Conservation (phyloP, 2,888 invertebrate genomes). For the Mellilla xanthometata region DNA sequence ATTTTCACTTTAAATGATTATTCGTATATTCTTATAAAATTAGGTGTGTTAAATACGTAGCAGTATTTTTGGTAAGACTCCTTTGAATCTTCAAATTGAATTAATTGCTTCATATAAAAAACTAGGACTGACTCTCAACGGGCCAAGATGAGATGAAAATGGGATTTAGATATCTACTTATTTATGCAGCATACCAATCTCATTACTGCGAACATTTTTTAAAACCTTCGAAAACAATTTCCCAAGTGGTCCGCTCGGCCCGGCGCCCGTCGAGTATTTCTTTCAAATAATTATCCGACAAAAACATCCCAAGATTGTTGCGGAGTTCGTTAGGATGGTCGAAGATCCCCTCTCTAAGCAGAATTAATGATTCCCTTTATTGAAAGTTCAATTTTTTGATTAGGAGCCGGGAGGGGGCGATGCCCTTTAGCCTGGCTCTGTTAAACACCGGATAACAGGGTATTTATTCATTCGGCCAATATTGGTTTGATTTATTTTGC, state of each 20-base stretch:
- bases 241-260: constrained; percentile 48
- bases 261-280: constrained; percentile 55
- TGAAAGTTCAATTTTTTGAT: constrained; percentile 85
- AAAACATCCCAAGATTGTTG: constrained; percentile 76
- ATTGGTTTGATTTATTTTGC: constrained; percentile 63
- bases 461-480: constrained; percentile 77
- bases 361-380: constrained; percentile 88
- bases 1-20: too few species aligned
- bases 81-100: too few species aligned
- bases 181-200: constrained; percentile 29
- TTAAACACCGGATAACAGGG: constrained; percentile 78
- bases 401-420: constrained; percentile 42
- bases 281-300: constrained; percentile 68
- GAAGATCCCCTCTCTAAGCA: constrained; percentile 46
- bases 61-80: too few species aligned
- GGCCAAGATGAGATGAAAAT: neutral
- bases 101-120: too few species aligned
- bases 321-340: constrained; percentile 62
- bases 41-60: too few species aligned
- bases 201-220: constrained; percentile 33
- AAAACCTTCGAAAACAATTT: constrained; percentile 54
- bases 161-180: neutral
- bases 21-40: too few species aligned
- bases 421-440: constrained; percentile 49
- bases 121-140: too few species aligned